These are phyloP conservation scores for Alentia gelatinosa DNA, from an alignment of 2,888 invertebrate species.

Conservation along the genomic window DNA sequence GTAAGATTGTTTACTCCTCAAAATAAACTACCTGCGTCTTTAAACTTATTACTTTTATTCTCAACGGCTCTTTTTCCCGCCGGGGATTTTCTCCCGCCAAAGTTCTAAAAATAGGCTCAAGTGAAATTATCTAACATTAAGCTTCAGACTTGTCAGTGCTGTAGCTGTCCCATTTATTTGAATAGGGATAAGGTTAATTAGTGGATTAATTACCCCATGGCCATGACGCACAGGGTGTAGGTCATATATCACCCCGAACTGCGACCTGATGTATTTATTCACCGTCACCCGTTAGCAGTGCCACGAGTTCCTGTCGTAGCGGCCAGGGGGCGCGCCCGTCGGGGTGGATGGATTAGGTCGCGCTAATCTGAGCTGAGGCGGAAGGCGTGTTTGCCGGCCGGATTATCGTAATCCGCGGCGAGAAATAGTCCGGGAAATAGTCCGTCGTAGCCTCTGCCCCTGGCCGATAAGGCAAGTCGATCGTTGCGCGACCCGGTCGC, in stretches of 20 bases:
- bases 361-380: constrained; percentile 9
- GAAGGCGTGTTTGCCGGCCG: constrained; percentile 26
- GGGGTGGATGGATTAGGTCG: neutral
- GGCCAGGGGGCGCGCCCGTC: neutral
- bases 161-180: too few species aligned
- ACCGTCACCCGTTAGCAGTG: neutral
- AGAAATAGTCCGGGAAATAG: constrained; percentile 28
- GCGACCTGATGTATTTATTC: neutral
- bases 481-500: neutral
- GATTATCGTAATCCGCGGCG: constrained; percentile 25
- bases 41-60: too few species aligned
- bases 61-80: too few species aligned
- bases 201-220: too few species aligned
- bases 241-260: neutral
- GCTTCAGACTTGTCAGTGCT: too few species aligned
- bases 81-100: too few species aligned
- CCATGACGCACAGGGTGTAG: too few species aligned
- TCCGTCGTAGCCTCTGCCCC: neutral
- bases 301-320: neutral
- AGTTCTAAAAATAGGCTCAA: too few species aligned
- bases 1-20: too few species aligned
- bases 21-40: too few species aligned
- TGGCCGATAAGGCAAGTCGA: neutral
- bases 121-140: too few species aligned
- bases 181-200: too few species aligned